Evolutionary conservation across 1,140 invertebrate genomes (phyloP), one percentile per base, ranked within the genome.

Genomic region (Camponotus vicinus): DNA sequence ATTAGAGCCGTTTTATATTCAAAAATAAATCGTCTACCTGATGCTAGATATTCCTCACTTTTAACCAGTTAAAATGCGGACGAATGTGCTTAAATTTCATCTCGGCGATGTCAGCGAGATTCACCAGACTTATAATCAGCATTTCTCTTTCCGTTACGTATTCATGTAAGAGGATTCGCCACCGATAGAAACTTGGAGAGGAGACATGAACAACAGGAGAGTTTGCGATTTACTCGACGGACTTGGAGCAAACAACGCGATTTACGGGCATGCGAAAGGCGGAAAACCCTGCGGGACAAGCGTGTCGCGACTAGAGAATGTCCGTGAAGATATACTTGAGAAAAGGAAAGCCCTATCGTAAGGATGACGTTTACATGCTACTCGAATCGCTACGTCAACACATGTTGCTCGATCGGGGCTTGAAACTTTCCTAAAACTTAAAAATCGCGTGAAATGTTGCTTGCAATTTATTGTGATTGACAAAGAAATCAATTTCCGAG

Each of bases 361-460:
- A 69, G 67, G 61, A 86, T 64, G 64, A 89, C 90, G 80, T 92
- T 90, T 88, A 89, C 90, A 88, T 27, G 83, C 49, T 59, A 15
- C 45, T 67, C 75, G 71, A 90, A 67, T 27, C 67, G 69, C 88
- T 88, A 73, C 71, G 86, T 91, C 86, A 88, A 91, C 88, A 89
- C 67, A 63, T 87, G 63, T 76, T 70, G 77, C 45, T 84, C 67
- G 57, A 77, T 66, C 64, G 49, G n/a, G 52, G 59, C 11, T 79
- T 63, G 66, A n/a, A 71, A 8, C 32, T 52, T 52, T 3, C 32
- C 83, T 40, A 3, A 1, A 34, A 55, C 21, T 82, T 11, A 73
- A 59, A 37, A 82, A 71, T 59, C 37, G 7, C 18, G 3, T 18
- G 32, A 79, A 69, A 37, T 57, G 7, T 42, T 34, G 37, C 37